A percentile compares a stretch with the other conserved stretches of the same genome.
Evolutionary conservation across 1,140 invertebrate species (phyloP).

Genomic region (Saccostrea cuccullata): DNA sequence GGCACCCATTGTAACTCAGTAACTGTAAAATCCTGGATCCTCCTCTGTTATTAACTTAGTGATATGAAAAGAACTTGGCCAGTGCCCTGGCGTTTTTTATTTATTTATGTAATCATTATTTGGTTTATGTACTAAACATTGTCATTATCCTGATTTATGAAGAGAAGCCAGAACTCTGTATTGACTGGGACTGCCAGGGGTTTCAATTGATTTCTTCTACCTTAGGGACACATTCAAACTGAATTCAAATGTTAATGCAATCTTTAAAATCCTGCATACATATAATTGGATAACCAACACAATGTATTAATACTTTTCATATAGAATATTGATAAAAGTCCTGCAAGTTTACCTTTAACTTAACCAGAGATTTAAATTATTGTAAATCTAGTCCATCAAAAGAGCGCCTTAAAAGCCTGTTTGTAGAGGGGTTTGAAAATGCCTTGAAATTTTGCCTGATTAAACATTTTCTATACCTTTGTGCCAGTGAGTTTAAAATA

Average conservation of each 20-base stretch:
- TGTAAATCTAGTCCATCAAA: neutral
- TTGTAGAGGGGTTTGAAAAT: neutral
- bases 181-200: too few relatives aligned
- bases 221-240: neutral
- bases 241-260: neutral
- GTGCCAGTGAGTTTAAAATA: neutral
- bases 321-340: neutral
- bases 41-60: too few relatives aligned
- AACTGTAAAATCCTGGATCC: too few relatives aligned
- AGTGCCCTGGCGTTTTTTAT: too few relatives aligned
- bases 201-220: too few relatives aligned
- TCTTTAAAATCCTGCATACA: neutral
- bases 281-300: neutral
- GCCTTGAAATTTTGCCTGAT: neutral
- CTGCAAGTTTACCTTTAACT: neutral
- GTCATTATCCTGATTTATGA: too few relatives aligned
- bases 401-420: neutral
- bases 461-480: neutral
- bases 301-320: neutral
- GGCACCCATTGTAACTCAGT: too few relatives aligned
- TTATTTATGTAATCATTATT: too few relatives aligned
- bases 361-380: slow-evolving; percentile 19
- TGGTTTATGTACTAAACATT: too few relatives aligned
- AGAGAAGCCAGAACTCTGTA: too few relatives aligned
- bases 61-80: too few relatives aligned